phyloP scores from a whole-genome alignment of 2,113 vertebrate species.

The Oreochromis aureus region DNA sequence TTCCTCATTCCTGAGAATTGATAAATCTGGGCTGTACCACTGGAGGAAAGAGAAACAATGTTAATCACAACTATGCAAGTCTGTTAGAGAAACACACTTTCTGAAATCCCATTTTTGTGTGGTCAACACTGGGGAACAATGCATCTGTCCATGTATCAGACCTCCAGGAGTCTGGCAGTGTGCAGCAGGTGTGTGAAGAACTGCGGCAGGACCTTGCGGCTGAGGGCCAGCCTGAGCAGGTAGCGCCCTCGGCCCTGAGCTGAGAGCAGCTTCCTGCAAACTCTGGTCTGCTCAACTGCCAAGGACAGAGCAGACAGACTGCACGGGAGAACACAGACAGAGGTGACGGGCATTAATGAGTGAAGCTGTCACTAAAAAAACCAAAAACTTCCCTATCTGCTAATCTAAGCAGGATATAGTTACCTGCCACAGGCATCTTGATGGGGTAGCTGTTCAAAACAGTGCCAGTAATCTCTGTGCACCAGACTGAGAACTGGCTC shows the following conservation, averaged over 20 bases:
- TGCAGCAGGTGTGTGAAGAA: conserved; percentile 68
- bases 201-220: conserved; percentile 66
- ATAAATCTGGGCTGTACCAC: conserved; percentile 75
- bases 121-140: neutral
- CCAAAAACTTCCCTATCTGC: neutral
- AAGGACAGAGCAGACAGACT: conserved; percentile 61
- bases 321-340: neutral
- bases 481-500: conserved; percentile 77
- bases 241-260: conserved; percentile 71
- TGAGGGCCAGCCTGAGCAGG: conserved; percentile 71
- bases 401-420: neutral
- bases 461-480: conserved; percentile 82
- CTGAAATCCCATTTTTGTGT: neutral
- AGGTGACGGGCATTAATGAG: neutral
- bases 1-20: conserved; percentile 74
- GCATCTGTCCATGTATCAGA: conserved; percentile 8
- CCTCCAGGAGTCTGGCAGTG: conserved; percentile 67
- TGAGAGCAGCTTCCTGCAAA: conserved; percentile 66
- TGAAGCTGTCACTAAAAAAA: neutral
- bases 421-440: conserved; percentile 69
- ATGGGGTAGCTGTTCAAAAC: conserved; percentile 74
- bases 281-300: conserved; percentile 61
- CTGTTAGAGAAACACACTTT: neutral
- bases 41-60: conserved; percentile 43
- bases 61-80: neutral